Evolutionary conservation across 2,888 invertebrate species (phyloP).

Genomic region (Amblyjoppa proteus): DNA sequence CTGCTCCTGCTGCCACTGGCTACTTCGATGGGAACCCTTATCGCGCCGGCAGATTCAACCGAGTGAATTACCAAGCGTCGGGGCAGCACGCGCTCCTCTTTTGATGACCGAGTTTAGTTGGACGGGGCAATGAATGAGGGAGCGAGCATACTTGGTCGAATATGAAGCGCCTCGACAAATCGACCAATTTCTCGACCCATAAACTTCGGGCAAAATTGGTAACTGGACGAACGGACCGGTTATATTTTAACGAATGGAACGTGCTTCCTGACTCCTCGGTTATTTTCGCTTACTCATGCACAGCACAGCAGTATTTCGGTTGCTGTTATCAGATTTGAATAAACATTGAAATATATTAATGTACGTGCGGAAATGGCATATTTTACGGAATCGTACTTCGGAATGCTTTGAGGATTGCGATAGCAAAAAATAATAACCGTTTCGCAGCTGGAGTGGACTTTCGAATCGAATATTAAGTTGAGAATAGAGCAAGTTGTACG

Average conservation of each 20-base stretch:
- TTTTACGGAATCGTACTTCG: too few relatives aligned
- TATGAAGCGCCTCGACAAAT: constrained; percentile 6
- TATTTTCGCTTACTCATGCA: neutral
- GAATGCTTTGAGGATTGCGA: too few relatives aligned
- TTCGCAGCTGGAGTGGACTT: too few relatives aligned
- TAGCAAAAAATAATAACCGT: too few relatives aligned
- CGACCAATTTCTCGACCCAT: neutral
- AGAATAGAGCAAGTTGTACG: too few relatives aligned
- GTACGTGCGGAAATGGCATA: neutral
- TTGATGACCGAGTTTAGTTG: neutral
- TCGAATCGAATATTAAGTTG: too few relatives aligned
- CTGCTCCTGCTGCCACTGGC: neutral
- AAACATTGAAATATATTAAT: neutral
- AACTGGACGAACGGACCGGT: constrained; percentile 1
- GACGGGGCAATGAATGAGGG: neutral
- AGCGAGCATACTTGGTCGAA: neutral
- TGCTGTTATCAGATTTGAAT: neutral
- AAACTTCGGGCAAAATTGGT: neutral
- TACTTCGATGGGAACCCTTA: neutral
- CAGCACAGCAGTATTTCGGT: neutral
- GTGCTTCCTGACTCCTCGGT: neutral
- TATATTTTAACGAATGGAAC: neutral
- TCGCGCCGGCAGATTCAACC: neutral
- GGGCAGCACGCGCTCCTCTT: constrained; percentile 2
- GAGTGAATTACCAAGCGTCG: constrained; percentile 5